phyloP scores from a whole-genome alignment of 1,140 invertebrate genomes.

The Drosophila kepulauana region DNA sequence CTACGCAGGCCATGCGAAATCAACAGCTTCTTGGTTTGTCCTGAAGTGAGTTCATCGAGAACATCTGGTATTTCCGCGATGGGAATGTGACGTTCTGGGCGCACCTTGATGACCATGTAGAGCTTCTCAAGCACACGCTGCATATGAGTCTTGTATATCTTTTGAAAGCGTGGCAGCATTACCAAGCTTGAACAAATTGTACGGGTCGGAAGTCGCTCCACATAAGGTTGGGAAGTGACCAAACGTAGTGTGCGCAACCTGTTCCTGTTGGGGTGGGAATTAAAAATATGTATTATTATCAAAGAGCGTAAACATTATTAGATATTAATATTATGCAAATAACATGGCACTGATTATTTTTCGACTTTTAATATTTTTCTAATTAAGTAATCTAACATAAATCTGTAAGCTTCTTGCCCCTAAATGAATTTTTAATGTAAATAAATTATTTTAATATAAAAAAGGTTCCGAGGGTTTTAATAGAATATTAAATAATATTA shows the following conservation, averaged over 20 bases:
- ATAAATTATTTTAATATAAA: too few species aligned
- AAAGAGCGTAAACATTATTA: too few species aligned
- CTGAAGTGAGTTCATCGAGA: constrained; percentile 33
- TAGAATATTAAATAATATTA: too few species aligned
- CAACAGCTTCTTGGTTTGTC: constrained; percentile 55
- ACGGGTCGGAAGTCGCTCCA: constrained; percentile 55
- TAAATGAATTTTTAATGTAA: too few species aligned
- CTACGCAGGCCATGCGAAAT: constrained; percentile 63
- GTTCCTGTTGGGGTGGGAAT: constrained; percentile 42
- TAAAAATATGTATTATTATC: neutral
- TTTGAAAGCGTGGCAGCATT: constrained; percentile 59
- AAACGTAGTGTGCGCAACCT: constrained; percentile 52
- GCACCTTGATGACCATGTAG: constrained; percentile 50
- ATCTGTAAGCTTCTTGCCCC: too few species aligned
- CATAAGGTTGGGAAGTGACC: constrained; percentile 51
- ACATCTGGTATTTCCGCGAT: constrained; percentile 31
- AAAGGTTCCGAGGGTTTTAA: too few species aligned
- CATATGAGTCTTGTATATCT: constrained; percentile 58
- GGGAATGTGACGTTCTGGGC: constrained; percentile 36
- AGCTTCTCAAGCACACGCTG: constrained; percentile 61
- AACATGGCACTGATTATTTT: too few species aligned
- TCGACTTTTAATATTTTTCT: too few species aligned
- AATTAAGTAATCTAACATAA: too few species aligned
- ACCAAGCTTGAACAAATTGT: constrained; percentile 47
- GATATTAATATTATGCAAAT: neutral